Evolutionary conservation across 2,797 vertebrate genomes (phyloP).

Genomic region (Ispidina picta): DNA sequence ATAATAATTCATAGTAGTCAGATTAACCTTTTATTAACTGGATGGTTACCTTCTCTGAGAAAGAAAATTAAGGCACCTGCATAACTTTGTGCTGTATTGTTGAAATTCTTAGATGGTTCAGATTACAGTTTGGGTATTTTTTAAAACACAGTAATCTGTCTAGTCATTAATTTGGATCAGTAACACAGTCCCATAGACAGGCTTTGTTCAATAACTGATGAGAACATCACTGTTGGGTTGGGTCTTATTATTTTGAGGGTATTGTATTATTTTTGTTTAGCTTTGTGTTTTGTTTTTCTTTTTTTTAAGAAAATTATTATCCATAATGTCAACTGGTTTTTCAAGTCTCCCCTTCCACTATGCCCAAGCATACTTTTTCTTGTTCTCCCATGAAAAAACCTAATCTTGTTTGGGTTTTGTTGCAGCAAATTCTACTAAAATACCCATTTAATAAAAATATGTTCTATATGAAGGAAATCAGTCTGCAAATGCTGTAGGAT

Average conservation of each 20-base stretch:
- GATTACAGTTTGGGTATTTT: conserved; percentile 29
- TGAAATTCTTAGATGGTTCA: neutral
- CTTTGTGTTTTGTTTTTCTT: neutral
- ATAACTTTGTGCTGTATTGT: neutral
- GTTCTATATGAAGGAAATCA: neutral
- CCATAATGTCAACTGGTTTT: neutral
- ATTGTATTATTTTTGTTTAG: neutral
- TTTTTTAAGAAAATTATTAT: neutral
- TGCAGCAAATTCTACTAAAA: neutral
- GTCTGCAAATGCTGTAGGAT: neutral
- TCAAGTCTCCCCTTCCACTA: neutral
- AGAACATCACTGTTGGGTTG: accelerated
- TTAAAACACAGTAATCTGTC: conserved; percentile 18
- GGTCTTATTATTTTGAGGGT: neutral
- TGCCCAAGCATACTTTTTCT: neutral
- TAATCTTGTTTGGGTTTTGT: neutral
- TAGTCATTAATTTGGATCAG: conserved; percentile 20
- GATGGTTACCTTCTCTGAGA: conserved; percentile 44
- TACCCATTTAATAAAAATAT: neutral
- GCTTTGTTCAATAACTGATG: neutral
- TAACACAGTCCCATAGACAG: neutral
- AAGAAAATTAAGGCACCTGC: neutral
- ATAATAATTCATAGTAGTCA: conserved; percentile 63
- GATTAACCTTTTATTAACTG: conserved; percentile 63
- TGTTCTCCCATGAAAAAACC: neutral